Evolutionary conservation across 2,113 vertebrate genomes (phyloP).

Genomic region (Nymphicus hollandicus): DNA sequence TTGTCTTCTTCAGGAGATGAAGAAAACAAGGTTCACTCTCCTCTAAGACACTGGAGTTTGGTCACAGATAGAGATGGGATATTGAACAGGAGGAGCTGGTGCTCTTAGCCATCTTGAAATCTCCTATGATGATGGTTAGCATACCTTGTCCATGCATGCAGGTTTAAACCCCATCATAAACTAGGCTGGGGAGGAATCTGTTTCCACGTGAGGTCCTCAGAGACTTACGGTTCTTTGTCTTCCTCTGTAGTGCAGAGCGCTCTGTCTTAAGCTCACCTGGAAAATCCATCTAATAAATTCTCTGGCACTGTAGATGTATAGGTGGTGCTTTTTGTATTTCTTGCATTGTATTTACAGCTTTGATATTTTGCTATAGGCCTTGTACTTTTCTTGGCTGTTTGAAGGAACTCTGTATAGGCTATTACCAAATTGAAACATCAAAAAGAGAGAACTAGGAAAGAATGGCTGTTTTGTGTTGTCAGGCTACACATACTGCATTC

Average conservation of each 20-base stretch:
- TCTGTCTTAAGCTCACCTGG: neutral
- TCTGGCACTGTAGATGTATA: neutral
- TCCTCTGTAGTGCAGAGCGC: neutral
- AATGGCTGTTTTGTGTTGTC: neutral
- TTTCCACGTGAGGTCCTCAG: neutral
- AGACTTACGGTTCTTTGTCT: neutral
- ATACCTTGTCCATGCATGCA: neutral
- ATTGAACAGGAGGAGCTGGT: neutral
- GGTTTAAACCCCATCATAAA: neutral
- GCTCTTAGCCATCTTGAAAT: neutral
- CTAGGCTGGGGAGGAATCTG: neutral
- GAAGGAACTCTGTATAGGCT: neutral
- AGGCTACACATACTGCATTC: neutral
- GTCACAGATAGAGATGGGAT: neutral
- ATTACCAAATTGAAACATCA: neutral
- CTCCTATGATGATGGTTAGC: neutral
- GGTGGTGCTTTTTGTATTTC: neutral
- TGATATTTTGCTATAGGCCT: neutral
- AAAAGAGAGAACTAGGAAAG: neutral
- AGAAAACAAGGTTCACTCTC: neutral
- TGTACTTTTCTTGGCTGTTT: neutral
- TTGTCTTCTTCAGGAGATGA: neutral
- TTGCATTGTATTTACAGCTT: neutral
- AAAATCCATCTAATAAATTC: neutral
- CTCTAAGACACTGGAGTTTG: neutral